A percentile compares a stretch with the other conserved stretches of the same genome.
These are phyloP conservation scores for Neosalanx taihuensis DNA, from an alignment of 2,797 vertebrate genomes.

Conservation along the genomic window DNA sequence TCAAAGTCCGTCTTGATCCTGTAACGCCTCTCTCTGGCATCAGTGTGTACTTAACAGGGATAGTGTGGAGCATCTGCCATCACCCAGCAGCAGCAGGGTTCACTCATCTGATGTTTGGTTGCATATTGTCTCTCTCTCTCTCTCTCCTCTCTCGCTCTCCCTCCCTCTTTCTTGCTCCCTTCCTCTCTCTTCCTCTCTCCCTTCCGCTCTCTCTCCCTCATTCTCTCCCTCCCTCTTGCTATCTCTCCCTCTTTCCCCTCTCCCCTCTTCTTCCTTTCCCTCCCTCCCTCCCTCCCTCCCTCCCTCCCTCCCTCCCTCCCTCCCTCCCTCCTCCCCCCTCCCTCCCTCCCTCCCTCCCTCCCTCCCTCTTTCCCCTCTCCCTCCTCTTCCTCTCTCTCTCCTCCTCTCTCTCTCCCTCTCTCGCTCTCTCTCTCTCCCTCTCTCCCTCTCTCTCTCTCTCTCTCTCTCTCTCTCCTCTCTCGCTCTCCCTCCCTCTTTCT, in stretches of 20 bases:
- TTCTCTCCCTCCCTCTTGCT: neutral
- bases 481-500: neutral
- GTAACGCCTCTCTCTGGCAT: conserved; percentile 19
- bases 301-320: conserved; percentile 11
- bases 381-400: conserved; percentile 26
- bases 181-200: conserved; percentile 4
- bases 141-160: neutral
- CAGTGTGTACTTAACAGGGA: conserved; percentile 42
- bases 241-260: neutral
- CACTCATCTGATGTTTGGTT: conserved; percentile 8
- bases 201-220: conserved; percentile 9
- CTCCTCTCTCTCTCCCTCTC: conserved; percentile 12
- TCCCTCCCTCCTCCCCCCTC: conserved; percentile 2
- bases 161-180: neutral
- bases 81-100: conserved; percentile 17
- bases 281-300: too few relatives aligned
- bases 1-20: conserved; percentile 52
- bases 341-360: neutral
- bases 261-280: conserved; percentile 35
- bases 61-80: conserved; percentile 21
- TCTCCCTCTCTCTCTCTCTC: conserved; percentile 14
- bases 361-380: neutral
- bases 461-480: conserved; percentile 1
- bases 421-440: neutral
- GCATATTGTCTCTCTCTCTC: neutral